Base-by-base conservation (phyloP, 1,140 invertebrate genomes). In the Oedothorax gibbosus region DNA sequence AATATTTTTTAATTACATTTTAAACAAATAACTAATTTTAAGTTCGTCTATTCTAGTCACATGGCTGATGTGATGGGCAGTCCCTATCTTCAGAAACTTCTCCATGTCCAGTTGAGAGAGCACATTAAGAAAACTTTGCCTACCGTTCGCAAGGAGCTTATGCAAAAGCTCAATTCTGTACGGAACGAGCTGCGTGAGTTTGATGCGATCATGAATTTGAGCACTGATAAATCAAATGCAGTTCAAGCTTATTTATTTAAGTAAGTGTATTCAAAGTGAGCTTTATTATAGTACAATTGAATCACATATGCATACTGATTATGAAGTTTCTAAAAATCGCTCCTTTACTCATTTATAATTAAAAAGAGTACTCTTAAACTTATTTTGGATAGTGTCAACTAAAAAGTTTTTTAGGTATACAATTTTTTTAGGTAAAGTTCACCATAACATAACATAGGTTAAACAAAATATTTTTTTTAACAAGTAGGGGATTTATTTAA, bases 111-210 rank as follows among this genome's bases (percentile, higher is more conserved):
- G 53, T 9, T 86, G 14, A 60, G 54, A 14, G 56, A 11, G n/a
- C 85, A 86, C 18, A 86, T 86, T 10, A 73, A 68, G 18, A 60
- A 82, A 53, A 50, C 51, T 7, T 53, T 86, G 15, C 85, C 85
- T 6, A 9, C 14, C 14, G 35, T 86, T 7, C 50, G 72, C 8
- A 71, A 50, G 60, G 72, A 73, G 14, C 5, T 86, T 7, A 21
- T 57, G 1, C 51, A 82, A 21, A 75, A 86, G 20, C 71, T 81
- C 18, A 65, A 5, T 20, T 14, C 3, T 8, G 9, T 81, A 1
- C 35, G 35, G 18, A 73, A 66, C 14, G 78, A 86, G 18, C 57
- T 86, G 65, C 60, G 57, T 51, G 15, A 54, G 0, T 62, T 82
- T 49, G 65, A 86, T 54, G 49, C 50, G 12, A 57, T 50, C 11